Evolutionary conservation across 2,113 vertebrate genomes (phyloP), one percentile per base, ranked within the genome.

Genomic region (Gavia stellata): DNA sequence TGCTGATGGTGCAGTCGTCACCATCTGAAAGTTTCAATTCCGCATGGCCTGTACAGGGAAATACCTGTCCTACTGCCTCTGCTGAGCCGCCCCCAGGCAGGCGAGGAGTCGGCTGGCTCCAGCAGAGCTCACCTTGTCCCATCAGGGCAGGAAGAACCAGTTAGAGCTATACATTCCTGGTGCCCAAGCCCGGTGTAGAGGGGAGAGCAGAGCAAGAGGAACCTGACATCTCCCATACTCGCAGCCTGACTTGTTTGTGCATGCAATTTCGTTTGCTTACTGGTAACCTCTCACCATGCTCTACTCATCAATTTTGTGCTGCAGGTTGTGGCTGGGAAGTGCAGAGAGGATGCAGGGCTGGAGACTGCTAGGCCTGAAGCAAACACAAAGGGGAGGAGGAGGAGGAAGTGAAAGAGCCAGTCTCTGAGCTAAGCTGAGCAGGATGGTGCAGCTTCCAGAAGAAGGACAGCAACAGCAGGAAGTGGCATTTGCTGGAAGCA

Each of bases 381-480:
- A 62, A 90, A 36, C 34, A 55, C 21, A 13, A 9, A 17, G 59
- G 28, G 44, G 18, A 92, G 25, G 53, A 58, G 44, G 18, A 71
- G 38, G 52, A 93, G 14, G 40, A 44, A 24, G 44, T 14, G 50
- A 72, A 92, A 67, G 52, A 81, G 50, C 73, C 74, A 85, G 21
- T 14, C 75, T 71, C 26, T 34, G 47, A 84, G 52, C 89, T 61
- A 19, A 59, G 44, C 36, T 19, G 52, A 96, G 78, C 34, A 34
- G 86, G 62, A 77, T 29, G 62, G 53, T 45, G 70, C 62, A 24
- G 44, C 66, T 82, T 95, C 62, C 72, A 91, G 42, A 52, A 92
- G 66, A 66, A 80, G 65, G 86, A 77, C 44, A 72, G 87, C 14
- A 56, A 45, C 70, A 90, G 85, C 81, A 88, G 94, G 94, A 97